Conservation (phyloP, 2,797 vertebrate genomes). For the Eulemur rubriventer region DNA sequence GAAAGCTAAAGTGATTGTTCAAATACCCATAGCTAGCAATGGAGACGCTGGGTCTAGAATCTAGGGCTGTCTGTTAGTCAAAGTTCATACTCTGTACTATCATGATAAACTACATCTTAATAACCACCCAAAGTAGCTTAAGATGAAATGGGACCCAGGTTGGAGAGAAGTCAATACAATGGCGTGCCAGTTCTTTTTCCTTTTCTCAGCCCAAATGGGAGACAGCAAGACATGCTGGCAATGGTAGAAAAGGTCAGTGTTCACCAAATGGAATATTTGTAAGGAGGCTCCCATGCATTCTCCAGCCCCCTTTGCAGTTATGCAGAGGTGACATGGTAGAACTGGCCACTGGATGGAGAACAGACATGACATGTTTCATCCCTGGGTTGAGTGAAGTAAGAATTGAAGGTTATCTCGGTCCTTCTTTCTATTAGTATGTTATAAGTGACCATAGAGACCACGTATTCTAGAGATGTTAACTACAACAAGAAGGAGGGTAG, state of each 20-base stretch:
- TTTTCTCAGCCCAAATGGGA: neutral
- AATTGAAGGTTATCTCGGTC: neutral
- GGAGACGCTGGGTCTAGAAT: neutral
- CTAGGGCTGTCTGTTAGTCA: neutral
- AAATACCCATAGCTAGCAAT: neutral
- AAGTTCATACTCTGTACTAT: neutral
- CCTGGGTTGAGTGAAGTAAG: neutral
- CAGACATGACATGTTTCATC: neutral
- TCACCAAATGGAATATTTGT: too few species aligned
- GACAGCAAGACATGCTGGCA: neutral
- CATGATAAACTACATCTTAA: neutral
- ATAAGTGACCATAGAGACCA: neutral
- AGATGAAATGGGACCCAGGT: rapidly evolving
- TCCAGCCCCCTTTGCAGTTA: neutral
- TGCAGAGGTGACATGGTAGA: neutral
- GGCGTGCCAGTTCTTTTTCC: neutral
- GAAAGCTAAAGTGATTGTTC: neutral
- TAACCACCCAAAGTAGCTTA: neutral
- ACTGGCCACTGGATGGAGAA: neutral
- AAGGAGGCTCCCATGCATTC: neutral
- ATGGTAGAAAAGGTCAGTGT: neutral
- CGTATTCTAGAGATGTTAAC: neutral
- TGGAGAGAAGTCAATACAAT: neutral
- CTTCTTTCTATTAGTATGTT: neutral
- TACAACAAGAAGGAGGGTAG: neutral